phyloP scores from a whole-genome alignment of 2,113 vertebrate species.

The Orthonyx spaldingii region DNA sequence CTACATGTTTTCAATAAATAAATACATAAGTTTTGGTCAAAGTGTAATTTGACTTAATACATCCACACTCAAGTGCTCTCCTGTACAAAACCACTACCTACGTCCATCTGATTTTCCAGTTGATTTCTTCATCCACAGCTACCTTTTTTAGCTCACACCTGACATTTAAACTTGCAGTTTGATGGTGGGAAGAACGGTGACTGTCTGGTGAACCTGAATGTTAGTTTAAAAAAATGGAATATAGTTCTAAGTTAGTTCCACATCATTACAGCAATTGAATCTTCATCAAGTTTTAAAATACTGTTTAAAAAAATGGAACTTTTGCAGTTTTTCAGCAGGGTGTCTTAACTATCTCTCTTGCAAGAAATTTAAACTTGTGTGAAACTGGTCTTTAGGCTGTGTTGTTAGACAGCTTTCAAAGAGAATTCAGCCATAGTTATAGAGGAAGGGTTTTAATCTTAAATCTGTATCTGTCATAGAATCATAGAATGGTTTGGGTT shows the following conservation, averaged over 20 bases:
- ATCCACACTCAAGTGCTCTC: not conserved
- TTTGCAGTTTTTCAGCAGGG: not conserved
- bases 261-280: not conserved
- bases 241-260: not conserved
- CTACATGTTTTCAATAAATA: not conserved
- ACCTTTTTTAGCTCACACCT: not conserved
- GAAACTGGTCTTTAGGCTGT: not conserved
- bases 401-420: not conserved
- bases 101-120: not conserved
- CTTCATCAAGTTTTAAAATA: not conserved
- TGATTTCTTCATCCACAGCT: not conserved
- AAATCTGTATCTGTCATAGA: not conserved
- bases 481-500: not conserved
- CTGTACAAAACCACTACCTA: not conserved
- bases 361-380: not conserved
- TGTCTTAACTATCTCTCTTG: not conserved
- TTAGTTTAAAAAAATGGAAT: fast-evolving
- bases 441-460: not conserved
- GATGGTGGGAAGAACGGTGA: not conserved
- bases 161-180: not conserved
- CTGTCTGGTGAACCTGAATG: not conserved
- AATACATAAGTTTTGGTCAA: not conserved
- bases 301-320: not conserved
- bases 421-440: not conserved
- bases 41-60: not conserved